Conservation (phyloP, 1,140 invertebrate genomes). For the Holotrichia oblita region DNA sequence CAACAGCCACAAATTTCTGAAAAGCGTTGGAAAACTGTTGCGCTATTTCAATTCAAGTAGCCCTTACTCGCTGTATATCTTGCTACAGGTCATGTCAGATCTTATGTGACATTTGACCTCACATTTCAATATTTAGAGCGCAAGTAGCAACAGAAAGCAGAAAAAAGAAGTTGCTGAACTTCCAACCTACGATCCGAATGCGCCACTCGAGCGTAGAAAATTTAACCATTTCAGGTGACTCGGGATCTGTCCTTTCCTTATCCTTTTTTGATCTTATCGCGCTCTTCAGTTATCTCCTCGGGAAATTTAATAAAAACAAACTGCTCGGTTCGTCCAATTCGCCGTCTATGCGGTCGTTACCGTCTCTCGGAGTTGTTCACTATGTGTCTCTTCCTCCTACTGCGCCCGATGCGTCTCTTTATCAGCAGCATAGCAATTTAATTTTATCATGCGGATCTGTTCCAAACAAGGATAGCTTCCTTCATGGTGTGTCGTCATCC, state of each 20-base stretch:
- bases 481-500: conserved; percentile 29
- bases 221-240: conserved; percentile 24
- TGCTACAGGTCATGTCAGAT: too few species aligned
- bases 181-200: neutral
- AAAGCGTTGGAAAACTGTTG: too few species aligned
- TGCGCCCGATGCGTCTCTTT: conserved; percentile 7
- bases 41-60: too few species aligned
- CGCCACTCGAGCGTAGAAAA: conserved; percentile 10
- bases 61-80: too few species aligned
- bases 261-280: conserved; percentile 6
- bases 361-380: neutral
- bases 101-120: neutral
- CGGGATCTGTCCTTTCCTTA: conserved; percentile 3
- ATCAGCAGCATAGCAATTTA: conserved; percentile 23
- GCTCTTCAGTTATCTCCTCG: neutral
- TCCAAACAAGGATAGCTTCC: conserved; percentile 27
- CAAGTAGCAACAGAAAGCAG: neutral
- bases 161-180: neutral
- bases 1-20: too few species aligned
- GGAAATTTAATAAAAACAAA: conserved; percentile 37
- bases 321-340: conserved; percentile 22
- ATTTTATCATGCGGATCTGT: conserved; percentile 29
- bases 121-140: neutral
- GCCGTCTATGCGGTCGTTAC: conserved; percentile 17
- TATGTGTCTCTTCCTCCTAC: neutral